Evolutionary conservation across 2,888 invertebrate species (phyloP), one percentile per base, ranked within the genome.

Genomic region (Sturmia bella): DNA sequence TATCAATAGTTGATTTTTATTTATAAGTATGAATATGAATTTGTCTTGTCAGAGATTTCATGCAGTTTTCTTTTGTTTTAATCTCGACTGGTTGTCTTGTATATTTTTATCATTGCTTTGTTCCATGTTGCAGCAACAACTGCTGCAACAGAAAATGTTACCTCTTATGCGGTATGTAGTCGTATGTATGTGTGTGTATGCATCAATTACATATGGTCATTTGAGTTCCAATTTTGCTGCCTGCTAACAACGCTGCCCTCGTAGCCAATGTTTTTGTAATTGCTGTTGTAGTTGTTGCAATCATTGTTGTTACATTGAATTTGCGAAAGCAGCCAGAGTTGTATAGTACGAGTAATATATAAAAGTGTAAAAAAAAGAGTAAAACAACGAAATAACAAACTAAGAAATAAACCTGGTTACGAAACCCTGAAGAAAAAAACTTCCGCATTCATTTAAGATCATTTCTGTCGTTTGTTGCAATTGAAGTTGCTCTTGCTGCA

Each of bases 371-470:
- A 66, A 72, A 32, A 66, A 72, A 32, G 54, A 68, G 80, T 59
- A 68, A 77, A 63, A 64, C 73, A 69, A 72, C 61, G 11, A 80
- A 69, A 57, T 43, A 37, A 54, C 50, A 68, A 75, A 57, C 43
- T 39, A 77, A 68, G 52, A 69, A 68, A 57, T 61, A 80, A 83
- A 80, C 82, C 77, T 83, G 81, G 79, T 90, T 90, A 90, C 89
- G 90, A 89, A 90, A 90, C 87, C 86, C 88, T 82, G 66, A 77
- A 80, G 86, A 89, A 88, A 89, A 90, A 90, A 90, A 89, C 90
- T 90, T 90, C 90, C 90, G 90, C 90, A 90, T 90, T 90, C 90
- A 90, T 89, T 89, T 89, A 87, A 89, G 89, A 90, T 89, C 89
- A 89, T 89, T 90, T 88, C 88, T 89, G 88, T 88, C 88, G 88